These are phyloP conservation scores for Mongoloraphidia duomilia DNA, from an alignment of 2,888 invertebrate species.

Conservation along the genomic window DNA sequence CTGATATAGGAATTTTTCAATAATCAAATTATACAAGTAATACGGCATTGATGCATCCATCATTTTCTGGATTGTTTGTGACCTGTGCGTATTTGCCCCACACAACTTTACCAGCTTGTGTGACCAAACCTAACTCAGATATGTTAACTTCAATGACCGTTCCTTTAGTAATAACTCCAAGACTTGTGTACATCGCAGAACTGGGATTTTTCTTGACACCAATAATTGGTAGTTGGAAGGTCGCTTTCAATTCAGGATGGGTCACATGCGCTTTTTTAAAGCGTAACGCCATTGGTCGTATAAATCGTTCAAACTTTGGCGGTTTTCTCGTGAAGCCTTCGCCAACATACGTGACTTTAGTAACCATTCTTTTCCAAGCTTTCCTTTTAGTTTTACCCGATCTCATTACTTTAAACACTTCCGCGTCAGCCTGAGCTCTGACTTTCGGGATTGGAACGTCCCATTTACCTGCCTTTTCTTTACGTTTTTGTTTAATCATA, in stretches of 20 bases:
- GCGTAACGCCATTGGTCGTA: slow-evolving; percentile 90
- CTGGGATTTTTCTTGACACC: slow-evolving; percentile 99
- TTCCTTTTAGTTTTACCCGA: slow-evolving; percentile 88
- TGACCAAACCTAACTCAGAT: slow-evolving; percentile 94
- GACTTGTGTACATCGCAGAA: slow-evolving; percentile 89
- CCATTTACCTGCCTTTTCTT: slow-evolving; percentile 99
- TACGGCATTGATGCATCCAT: slow-evolving; percentile 98
- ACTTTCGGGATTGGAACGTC: slow-evolving; percentile 99
- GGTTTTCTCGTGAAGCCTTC: slow-evolving; percentile 98
- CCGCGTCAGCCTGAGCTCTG: slow-evolving; percentile 87
- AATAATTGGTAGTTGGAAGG: slow-evolving; percentile 92
- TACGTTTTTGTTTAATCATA: slow-evolving; percentile 98
- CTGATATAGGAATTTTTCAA: background rate
- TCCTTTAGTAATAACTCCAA: slow-evolving; percentile 98
- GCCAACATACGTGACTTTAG: slow-evolving; percentile 95
- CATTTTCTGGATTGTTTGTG: slow-evolving; percentile 98
- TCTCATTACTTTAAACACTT: slow-evolving; percentile 87
- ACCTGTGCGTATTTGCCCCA: slow-evolving; percentile 99
- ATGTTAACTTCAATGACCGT: slow-evolving; percentile 97
- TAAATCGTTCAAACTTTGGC: slow-evolving; percentile 97
- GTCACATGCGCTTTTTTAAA: slow-evolving; percentile 98
- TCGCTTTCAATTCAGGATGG: slow-evolving; percentile 97
- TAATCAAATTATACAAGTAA: slow-evolving; percentile 61
- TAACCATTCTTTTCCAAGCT: slow-evolving; percentile 99
- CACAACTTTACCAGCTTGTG: slow-evolving; percentile 96